A percentile compares a stretch with the other conserved stretches of the same genome.
Evolutionary conservation across 1,140 invertebrate species (phyloP).

Genomic region (Leptopilina clavipes): DNA sequence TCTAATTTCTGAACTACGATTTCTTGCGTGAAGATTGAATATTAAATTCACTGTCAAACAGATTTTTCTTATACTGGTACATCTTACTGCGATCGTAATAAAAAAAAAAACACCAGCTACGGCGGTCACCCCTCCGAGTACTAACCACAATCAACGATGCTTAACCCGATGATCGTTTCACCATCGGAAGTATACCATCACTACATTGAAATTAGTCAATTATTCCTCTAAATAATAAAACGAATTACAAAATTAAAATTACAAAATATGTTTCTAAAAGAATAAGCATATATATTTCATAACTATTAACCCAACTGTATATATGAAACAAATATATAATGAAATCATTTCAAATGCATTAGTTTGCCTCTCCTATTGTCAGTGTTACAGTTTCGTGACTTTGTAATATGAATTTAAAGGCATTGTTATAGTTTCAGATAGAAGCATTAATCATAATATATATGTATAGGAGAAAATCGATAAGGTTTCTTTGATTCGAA

Average conservation of each 20-base stretch:
- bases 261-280: too few species aligned
- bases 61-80: too few species aligned
- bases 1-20: not conserved
- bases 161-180: too few species aligned
- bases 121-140: too few species aligned
- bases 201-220: too few species aligned
- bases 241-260: too few species aligned
- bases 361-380: not conserved
- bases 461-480: not conserved
- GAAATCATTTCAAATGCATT: not conserved
- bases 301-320: not conserved
- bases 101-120: too few species aligned
- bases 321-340: not conserved
- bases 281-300: too few species aligned
- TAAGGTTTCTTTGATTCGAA: not conserved
- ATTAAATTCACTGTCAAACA: not conserved
- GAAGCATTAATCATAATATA: not conserved
- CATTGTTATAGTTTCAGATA: not conserved
- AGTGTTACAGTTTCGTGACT: not conserved
- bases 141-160: too few species aligned
- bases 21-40: not conserved
- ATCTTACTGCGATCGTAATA: too few species aligned
- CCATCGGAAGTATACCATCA: too few species aligned
- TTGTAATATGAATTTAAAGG: conserved; percentile 5
- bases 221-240: too few species aligned